Percentiles rank a stretch among this genome's conserved stretches.
These are phyloP conservation scores for Mobula hypostoma DNA, from an alignment of 2,113 vertebrate genomes.

Conservation along the genomic window DNA sequence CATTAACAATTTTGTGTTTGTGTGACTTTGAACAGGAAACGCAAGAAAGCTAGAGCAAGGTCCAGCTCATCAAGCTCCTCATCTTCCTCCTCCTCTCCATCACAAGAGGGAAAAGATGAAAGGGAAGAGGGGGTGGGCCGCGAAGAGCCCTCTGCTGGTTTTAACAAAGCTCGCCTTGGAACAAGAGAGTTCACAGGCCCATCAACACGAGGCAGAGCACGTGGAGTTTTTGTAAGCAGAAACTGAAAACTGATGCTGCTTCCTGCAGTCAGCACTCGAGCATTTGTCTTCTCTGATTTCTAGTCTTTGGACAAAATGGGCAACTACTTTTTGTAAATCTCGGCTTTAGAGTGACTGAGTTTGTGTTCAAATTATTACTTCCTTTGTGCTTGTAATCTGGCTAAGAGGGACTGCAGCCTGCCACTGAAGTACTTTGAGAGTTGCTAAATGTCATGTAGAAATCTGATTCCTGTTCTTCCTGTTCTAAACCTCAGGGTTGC, in stretches of 20 bases:
- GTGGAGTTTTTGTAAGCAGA: constrained; percentile 80
- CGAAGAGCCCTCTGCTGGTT: constrained; percentile 66
- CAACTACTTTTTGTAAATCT: neutral
- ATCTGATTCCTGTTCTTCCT: neutral
- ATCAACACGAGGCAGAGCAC: constrained; percentile 62
- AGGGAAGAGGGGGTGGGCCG: constrained; percentile 63
- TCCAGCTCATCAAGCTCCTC: constrained; percentile 79
- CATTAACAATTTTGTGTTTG: neutral
- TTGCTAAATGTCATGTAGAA: neutral
- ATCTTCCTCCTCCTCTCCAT: constrained; percentile 80
- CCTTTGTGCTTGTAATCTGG: neutral
- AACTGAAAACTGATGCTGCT: neutral
- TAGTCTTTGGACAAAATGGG: neutral
- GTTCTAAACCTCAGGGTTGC: neutral
- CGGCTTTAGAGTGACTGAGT: too few relatives aligned
- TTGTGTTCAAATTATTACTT: neutral
- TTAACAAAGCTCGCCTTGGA: constrained; percentile 66
- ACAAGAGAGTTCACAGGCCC: constrained; percentile 65
- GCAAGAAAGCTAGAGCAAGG: constrained; percentile 74
- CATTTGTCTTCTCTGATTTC: neutral
- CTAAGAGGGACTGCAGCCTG: neutral
- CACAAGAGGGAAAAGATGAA: constrained; percentile 68
- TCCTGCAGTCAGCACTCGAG: neutral
- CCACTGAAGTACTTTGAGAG: neutral
- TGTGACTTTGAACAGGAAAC: constrained; percentile 63